Base-by-base conservation (phyloP, 2,797 vertebrate species). In the Halcyon badia region DNA sequence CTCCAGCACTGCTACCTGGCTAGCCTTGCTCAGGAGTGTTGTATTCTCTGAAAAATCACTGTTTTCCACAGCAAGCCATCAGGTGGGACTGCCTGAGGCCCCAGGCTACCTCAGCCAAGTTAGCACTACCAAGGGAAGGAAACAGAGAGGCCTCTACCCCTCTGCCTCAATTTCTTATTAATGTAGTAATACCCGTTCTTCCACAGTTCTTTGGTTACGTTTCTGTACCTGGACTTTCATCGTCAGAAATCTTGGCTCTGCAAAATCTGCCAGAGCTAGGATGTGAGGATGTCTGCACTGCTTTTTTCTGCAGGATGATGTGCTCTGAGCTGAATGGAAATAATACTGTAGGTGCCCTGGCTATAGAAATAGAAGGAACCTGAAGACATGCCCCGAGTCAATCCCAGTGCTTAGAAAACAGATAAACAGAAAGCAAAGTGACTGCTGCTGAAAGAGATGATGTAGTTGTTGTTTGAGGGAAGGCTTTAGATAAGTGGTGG, bases 121-220 rank as follows among this genome's bases (percentile, higher is more conserved):
- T 35, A 85, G 65, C 56, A 20, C 20, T 42, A 18, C 42, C 88
- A 48, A 7, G 11, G 18, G 18, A 9, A 11, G 35, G 6, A 83
- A 88, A 77, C 2, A 5, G 22, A 71, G 46, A 65, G 8, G 4
- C 16, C 11, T 78, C 25, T 10, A 10, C 14, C 16, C 25, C 46
- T 62, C 21, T 70, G n/a, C 56, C 0, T 0, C 1, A 1, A 13
- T 90, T 88, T 70, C 48, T 35, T 69, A 10, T 21, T 21, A 28
- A 7, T 58, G 33, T 21, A 58, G 17, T 42, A 49, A 33, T 31
- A 8, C 8, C 42, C 51, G 5, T 16, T 86, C 57, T 85, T 70
- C 44, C 35, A 52, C 52, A 73, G 48, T 24, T 60, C 13, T 54
- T 87, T 52, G 44, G 39, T 71, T 70, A 21, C 0, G 0, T 48